Evolutionary conservation across 2,113 vertebrate genomes (phyloP).

Genomic region (Corvus moneduloides): DNA sequence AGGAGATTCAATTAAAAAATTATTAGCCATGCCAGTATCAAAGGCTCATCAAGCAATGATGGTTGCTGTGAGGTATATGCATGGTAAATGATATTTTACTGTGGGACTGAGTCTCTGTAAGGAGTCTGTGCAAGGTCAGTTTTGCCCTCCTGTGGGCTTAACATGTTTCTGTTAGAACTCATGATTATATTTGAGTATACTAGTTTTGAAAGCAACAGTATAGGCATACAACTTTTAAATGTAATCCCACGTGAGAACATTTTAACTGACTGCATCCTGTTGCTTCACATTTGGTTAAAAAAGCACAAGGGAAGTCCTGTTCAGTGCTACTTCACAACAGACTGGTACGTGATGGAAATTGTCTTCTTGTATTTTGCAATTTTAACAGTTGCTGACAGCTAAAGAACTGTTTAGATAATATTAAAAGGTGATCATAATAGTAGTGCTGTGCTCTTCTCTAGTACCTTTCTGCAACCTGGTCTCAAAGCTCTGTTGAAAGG

Average conservation of each 20-base stretch:
- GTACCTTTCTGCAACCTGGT: not conserved
- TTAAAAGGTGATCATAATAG: not conserved
- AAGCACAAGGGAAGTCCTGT: not conserved
- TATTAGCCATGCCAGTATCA: not conserved
- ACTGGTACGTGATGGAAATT: not conserved
- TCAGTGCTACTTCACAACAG: not conserved
- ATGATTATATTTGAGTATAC: not conserved
- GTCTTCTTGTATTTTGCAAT: not conserved
- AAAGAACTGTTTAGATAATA: not conserved
- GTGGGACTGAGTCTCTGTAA: not conserved
- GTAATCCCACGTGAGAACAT: not conserved
- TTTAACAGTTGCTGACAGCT: not conserved
- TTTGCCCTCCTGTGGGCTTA: not conserved
- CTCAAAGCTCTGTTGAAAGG: not conserved
- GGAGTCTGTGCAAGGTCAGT: not conserved
- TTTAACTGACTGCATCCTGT: slow-evolving; percentile 26
- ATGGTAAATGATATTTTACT: not conserved
- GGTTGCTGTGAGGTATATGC: not conserved
- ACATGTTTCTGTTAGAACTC: not conserved
- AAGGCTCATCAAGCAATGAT: fast-evolving
- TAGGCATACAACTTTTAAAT: not conserved
- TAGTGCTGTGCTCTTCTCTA: not conserved
- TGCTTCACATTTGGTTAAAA: slow-evolving; percentile 10
- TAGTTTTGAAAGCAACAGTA: not conserved
- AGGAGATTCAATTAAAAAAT: not conserved